Conservation (phyloP, 2,113 vertebrate species). For the Phylloscopus trochilus region DNA sequence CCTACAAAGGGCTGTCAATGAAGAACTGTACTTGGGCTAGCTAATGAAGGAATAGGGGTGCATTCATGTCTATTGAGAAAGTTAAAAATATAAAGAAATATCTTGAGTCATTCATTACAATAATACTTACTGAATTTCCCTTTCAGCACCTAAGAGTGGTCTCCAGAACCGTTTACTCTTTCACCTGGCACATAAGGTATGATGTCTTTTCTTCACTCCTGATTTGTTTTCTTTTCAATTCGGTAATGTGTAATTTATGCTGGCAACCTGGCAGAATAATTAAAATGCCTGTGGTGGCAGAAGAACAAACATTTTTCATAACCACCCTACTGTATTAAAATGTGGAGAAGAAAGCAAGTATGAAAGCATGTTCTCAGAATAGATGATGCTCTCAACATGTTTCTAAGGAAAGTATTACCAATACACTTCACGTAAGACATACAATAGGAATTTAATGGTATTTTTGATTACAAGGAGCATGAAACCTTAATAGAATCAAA, state of each 20-base stretch:
- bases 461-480: background rate
- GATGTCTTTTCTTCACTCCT: conserved; percentile 14
- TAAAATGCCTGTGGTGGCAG: background rate
- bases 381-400: background rate
- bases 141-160: conserved; percentile 84
- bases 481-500: background rate
- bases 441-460: background rate
- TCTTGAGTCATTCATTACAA: background rate
- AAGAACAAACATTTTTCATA: background rate
- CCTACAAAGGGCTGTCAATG: background rate
- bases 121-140: background rate
- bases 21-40: background rate
- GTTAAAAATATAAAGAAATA: background rate
- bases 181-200: conserved; percentile 97
- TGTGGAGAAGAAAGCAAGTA: background rate
- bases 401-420: background rate
- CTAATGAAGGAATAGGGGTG: background rate
- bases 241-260: background rate
- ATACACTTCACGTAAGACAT: background rate
- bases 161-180: conserved; percentile 95
- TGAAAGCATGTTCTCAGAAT: background rate
- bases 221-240: background rate
- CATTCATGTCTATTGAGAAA: background rate
- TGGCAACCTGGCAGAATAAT: background rate
- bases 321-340: background rate